Base-by-base conservation (phyloP, 1,140 invertebrate species). In the Asbolus verrucosus region DNA sequence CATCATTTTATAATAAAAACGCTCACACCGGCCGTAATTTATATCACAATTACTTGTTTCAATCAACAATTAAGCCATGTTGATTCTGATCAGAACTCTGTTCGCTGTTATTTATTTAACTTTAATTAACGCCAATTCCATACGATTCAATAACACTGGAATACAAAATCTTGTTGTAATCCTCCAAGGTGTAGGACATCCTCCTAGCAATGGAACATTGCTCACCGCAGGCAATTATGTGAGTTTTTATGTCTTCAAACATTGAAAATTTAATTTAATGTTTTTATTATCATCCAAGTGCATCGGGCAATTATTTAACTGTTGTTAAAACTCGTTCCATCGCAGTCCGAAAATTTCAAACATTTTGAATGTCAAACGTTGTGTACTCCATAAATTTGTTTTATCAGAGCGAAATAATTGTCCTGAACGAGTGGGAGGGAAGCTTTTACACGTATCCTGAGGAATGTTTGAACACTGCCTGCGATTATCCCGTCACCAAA, bases 391-490 rank as follows among this genome's bases (percentile, higher is more conserved):
- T 6, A 8, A 14, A 30, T 5, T 5, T 30, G 4, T 16, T 50
- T 9, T 21, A n/a, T 21, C 24, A 50, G 43, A 50, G 18, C 6
- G 43, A 50, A 13, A 3, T 50, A 9, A 21, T 50, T 3, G 14
- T 13, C 1, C 43, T 50, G 8, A 50, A 50, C 19, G 43, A 50
- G 13, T 50, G 43, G 43, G 43, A 50, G 14, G 43, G 43, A 11
- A 50, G 43, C 43, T 50, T 50, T 14, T 50, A 50, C 43, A 50
- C 43, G 9, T 50, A 50, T 14, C 43, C 43, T n/a, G 43, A 50
- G n/a, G 18, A 50, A 9, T 50, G 43, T 27, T 14, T 50, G 9
- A 11, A 21, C 4, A 2, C 18, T 8, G 3, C 16, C 6, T 50
- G 43, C 43, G 19, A 50, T 27, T 50, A 21, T 27, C 43, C 43